These are phyloP conservation scores for Syrrhaptes paradoxus DNA, from an alignment of 2,113 vertebrate genomes.

Conservation along the genomic window DNA sequence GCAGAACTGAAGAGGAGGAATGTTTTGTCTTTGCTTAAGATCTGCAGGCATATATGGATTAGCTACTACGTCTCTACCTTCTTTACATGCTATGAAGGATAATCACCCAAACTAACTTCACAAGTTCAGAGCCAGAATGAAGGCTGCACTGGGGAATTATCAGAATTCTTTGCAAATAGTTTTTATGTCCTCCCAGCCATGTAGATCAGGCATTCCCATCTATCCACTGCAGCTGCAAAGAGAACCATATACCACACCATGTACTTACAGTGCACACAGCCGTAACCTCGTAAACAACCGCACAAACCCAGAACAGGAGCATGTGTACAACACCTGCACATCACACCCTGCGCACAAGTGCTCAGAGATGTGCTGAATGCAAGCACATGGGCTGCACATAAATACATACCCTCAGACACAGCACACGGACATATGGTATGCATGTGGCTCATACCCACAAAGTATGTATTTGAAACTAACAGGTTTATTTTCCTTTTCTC, in stretches of 20 bases:
- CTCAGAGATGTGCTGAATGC: not conserved
- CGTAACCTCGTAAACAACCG: not conserved
- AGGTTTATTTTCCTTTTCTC: not conserved
- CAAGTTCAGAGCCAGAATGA: not conserved
- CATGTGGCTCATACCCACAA: not conserved
- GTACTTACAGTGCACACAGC: not conserved
- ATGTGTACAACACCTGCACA: accelerated
- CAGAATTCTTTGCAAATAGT: not conserved
- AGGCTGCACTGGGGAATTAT: not conserved
- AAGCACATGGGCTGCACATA: not conserved
- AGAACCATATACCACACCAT: not conserved
- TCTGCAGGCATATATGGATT: not conserved
- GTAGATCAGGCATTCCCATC: not conserved
- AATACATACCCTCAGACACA: not conserved
- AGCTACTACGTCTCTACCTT: not conserved
- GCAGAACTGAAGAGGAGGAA: not conserved
- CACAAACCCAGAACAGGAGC: not conserved
- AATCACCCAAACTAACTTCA: not conserved
- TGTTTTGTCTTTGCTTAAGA: not conserved
- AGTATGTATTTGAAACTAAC: not conserved
- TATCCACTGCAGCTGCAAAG: not conserved
- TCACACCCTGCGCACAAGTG: not conserved
- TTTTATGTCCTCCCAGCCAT: not conserved
- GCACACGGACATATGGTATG: not conserved
- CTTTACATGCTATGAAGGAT: not conserved